Evolutionary conservation across 92 coral and sea anemone genomes (phyloP).

Genomic region (Nematostella vectensis): DNA sequence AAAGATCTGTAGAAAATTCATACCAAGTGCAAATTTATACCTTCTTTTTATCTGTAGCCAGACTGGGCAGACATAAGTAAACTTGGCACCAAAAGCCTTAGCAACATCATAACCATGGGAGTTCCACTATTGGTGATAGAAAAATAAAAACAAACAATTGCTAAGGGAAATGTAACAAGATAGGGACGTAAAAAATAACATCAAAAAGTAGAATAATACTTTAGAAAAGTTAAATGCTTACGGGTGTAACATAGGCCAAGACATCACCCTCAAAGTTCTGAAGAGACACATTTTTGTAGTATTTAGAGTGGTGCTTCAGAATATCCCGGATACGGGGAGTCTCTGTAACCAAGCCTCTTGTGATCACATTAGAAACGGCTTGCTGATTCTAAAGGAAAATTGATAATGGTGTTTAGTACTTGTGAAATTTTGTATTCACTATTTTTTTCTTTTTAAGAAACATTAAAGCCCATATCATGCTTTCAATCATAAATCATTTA

Average conservation of each 20-base stretch:
- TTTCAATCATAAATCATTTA: too few relatives aligned
- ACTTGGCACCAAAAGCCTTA: constrained; percentile 78
- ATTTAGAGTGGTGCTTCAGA: constrained; percentile 55
- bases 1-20: too few relatives aligned
- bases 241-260: constrained; percentile 92
- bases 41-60: constrained; percentile 94
- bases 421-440: background rate
- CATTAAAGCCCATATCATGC: background rate
- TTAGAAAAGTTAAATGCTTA: too few relatives aligned
- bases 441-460: background rate
- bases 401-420: too few relatives aligned
- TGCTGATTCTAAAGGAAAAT: constrained; percentile 30
- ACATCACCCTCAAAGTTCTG: constrained; percentile 62
- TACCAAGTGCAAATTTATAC: too few relatives aligned
- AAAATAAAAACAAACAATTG: background rate
- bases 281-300: constrained; percentile 41
- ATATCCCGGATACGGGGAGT: constrained; percentile 71
- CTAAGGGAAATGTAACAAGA: background rate
- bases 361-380: constrained; percentile 42
- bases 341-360: constrained; percentile 79
- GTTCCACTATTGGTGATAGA: too few relatives aligned
- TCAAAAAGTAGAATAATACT: too few relatives aligned
- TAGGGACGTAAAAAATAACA: background rate
- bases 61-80: constrained; percentile 83
- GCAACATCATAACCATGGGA: constrained; percentile 92